A percentile compares a stretch with the other conserved stretches of the same genome.
Evolutionary conservation across 2,797 vertebrate species (phyloP).

Genomic region (Sebastolobus altivelis): DNA sequence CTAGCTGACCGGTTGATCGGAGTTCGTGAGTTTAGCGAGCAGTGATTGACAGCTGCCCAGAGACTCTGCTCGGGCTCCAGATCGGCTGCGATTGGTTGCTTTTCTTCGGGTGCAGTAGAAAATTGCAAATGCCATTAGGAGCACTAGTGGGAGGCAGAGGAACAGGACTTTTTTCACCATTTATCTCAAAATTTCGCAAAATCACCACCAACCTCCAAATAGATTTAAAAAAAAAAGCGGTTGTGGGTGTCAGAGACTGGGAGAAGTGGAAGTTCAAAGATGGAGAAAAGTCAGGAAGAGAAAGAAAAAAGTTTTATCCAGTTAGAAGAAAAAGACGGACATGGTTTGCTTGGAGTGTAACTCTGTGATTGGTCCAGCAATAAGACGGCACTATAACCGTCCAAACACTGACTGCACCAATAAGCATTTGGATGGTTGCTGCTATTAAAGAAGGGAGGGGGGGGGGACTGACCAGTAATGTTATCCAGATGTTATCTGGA

Average conservation of each 20-base stretch:
- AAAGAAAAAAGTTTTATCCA: conserved; percentile 24
- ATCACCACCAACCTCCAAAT: too few species aligned
- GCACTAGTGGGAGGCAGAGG: too few species aligned
- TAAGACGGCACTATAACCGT: not conserved
- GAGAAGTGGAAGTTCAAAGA: not conserved
- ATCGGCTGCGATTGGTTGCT: too few species aligned
- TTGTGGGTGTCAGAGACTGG: not conserved
- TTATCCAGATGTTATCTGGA: conserved; percentile 75
- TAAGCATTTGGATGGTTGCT: conserved; percentile 39
- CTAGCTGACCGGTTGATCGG: too few species aligned
- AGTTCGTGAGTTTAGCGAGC: too few species aligned
- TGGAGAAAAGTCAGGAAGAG: not conserved
- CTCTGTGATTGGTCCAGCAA: conserved; percentile 39
- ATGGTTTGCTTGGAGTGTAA: conserved; percentile 38
- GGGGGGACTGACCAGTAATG: conserved; percentile 49
- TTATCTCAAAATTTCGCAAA: too few species aligned
- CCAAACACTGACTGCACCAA: conserved; percentile 33
- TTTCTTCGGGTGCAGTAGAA: too few species aligned
- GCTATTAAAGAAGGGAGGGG: conserved; percentile 31
- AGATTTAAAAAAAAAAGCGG: not conserved
- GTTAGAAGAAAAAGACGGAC: conserved; percentile 10
- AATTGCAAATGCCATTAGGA: too few species aligned
- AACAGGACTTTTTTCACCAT: too few species aligned
- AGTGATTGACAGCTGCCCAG: too few species aligned
- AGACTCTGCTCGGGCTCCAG: too few species aligned